Evolutionary conservation across 92 coral and sea anemone species (phyloP).

Genomic region (Ricordea florida): DNA sequence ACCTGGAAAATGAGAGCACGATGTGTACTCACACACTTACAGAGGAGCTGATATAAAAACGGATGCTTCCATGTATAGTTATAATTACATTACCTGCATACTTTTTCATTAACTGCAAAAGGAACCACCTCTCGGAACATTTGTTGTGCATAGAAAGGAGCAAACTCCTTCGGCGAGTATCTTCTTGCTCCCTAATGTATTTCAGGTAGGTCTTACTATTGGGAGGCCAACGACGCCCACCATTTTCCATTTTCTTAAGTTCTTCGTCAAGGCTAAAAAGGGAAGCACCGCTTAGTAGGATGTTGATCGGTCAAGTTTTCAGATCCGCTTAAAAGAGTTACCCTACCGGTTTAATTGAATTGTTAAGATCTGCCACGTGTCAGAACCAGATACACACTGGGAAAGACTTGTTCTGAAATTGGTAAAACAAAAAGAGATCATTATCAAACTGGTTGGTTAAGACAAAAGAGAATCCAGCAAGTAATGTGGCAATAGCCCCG

Average conservation of each 20-base stretch:
- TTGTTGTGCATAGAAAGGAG: constrained; percentile 38
- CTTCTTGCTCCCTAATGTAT: constrained; percentile 40
- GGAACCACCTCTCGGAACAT: constrained; percentile 62
- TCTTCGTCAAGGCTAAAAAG: constrained; percentile 32
- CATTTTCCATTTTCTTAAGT: constrained; percentile 43
- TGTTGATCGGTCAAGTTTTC: neutral
- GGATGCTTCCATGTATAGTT: neutral
- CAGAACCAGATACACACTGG: constrained; percentile 11
- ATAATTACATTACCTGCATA: constrained; percentile 36
- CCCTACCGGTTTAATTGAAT: neutral
- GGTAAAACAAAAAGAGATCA: neutral
- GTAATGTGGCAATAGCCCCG: neutral
- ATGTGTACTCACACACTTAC: neutral
- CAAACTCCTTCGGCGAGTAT: constrained; percentile 23
- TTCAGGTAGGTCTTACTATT: constrained; percentile 27
- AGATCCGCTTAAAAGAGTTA: neutral
- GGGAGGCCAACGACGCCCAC: constrained; percentile 48
- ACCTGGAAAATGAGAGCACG: neutral
- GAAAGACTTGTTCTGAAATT: constrained; percentile 12
- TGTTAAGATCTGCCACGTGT: constrained; percentile 20
- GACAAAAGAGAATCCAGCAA: neutral
- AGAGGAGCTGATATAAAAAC: neutral
- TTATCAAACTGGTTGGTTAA: neutral
- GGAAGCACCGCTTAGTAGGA: neutral
- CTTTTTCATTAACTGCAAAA: constrained; percentile 58